Evolutionary conservation across 2,113 vertebrate species (phyloP).

Genomic region (Zosterops borbonicus): DNA sequence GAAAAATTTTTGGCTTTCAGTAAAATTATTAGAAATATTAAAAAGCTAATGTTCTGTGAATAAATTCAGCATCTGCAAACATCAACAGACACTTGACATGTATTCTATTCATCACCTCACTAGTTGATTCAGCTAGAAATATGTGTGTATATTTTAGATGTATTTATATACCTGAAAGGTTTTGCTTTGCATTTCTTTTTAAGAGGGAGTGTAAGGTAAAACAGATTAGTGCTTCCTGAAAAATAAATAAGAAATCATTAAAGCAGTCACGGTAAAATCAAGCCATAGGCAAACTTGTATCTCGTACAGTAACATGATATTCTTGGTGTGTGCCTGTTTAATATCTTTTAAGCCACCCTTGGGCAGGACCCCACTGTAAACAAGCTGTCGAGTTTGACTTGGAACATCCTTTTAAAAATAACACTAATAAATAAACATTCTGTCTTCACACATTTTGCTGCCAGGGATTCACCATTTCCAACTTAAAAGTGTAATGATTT

Average conservation of each 20-base stretch:
- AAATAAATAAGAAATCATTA: slow-evolving; percentile 31
- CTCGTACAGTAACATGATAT: slow-evolving; percentile 30
- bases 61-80: neutral
- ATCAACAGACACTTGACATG: neutral
- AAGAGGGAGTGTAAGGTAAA: neutral
- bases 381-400: slow-evolving; percentile 61
- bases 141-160: neutral
- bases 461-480: slow-evolving; percentile 33
- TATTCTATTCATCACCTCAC: neutral
- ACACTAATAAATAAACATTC: slow-evolving; percentile 65
- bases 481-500: slow-evolving; percentile 9
- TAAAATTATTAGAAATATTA: neutral
- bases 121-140: neutral
- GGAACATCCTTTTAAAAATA: slow-evolving; percentile 63
- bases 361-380: slow-evolving; percentile 59
- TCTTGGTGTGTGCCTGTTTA: slow-evolving; percentile 47
- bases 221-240: neutral
- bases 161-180: neutral
- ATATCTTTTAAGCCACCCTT: slow-evolving; percentile 62
- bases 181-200: neutral
- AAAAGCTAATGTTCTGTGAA: neutral
- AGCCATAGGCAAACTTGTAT: slow-evolving; percentile 24
- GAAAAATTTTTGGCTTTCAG: neutral
- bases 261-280: neutral
- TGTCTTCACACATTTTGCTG: slow-evolving; percentile 53